A percentile compares a stretch with the other conserved stretches of the same genome.
Conservation (phyloP, 2,888 invertebrate genomes). For the Melinaea marsaeus region DNA sequence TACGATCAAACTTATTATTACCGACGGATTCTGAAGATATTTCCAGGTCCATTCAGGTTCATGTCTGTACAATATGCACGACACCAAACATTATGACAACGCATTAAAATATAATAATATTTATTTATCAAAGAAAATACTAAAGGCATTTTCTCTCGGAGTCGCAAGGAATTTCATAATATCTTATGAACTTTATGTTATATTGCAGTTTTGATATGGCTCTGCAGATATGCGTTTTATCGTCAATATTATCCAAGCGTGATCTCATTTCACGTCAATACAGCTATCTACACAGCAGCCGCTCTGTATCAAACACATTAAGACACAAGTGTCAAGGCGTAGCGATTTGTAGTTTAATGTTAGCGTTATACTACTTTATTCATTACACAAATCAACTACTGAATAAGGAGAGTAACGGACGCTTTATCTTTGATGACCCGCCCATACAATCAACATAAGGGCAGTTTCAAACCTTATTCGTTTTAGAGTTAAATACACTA, state of each 20-base stretch:
- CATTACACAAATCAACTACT: no score
- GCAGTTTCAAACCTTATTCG: no score
- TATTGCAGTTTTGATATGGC: slow-evolving; percentile 26
- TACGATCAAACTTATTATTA: no score
- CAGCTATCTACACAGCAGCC: slow-evolving; percentile 38
- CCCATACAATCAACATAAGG: no score
- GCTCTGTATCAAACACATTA: slow-evolving; percentile 35
- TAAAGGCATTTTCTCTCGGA: background rate
- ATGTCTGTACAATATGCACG: no score
- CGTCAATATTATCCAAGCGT: slow-evolving; percentile 41
- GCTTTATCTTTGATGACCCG: no score
- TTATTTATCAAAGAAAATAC: background rate
- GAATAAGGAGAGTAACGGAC: no score
- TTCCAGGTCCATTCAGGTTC: no score
- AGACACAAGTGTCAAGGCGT: slow-evolving; percentile 4
- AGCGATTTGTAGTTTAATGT: background rate
- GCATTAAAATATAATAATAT: no score
- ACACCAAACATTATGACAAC: no score
- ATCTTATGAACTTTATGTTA: slow-evolving; percentile 17
- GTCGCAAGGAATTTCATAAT: background rate
- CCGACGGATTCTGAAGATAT: no score
- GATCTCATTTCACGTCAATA: slow-evolving; percentile 41
- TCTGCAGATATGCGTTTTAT: slow-evolving; percentile 36
- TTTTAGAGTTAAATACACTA: no score
- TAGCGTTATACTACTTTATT: background rate